A percentile compares a stretch with the other conserved stretches of the same genome.
Conservation (phyloP, 2,888 invertebrate genomes). For the Endotricha flammealis region DNA sequence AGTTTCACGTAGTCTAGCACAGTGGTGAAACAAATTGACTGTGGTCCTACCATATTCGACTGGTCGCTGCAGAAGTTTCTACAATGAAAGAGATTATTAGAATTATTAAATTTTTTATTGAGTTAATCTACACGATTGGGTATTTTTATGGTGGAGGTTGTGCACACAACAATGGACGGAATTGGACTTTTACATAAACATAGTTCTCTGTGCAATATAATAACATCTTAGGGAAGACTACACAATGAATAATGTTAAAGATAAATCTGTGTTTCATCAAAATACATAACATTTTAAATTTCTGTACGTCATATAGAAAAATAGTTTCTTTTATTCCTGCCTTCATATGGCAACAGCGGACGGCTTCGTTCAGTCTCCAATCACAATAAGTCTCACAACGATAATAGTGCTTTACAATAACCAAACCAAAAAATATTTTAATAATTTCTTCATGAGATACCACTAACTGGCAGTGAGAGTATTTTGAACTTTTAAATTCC, state of each 20-base stretch:
- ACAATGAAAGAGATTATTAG: too few relatives aligned
- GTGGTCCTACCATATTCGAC: too few relatives aligned
- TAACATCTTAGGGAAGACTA: conserved; percentile 50
- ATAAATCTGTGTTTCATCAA: conserved; percentile 14
- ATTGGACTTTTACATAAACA: conserved; percentile 15
- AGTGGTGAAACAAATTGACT: too few relatives aligned
- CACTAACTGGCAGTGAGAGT: conserved; percentile 34
- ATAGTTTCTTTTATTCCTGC: conserved; percentile 23
- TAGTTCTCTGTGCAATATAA: conserved; percentile 32
- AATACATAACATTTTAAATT: conserved; percentile 12
- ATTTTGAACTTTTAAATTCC: conserved; percentile 7
- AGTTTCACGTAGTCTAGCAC: too few relatives aligned
- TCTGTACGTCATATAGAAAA: conserved; percentile 36
- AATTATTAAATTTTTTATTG: conserved; percentile 9
- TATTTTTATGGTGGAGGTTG: conserved; percentile 23
- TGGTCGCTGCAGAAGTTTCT: too few relatives aligned
- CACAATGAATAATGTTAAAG: conserved; percentile 19
- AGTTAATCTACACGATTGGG: conserved; percentile 25
- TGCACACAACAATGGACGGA: conserved; percentile 38
- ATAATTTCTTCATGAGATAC: conserved; percentile 3
- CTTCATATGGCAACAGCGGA: conserved; percentile 26
- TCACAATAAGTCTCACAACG: conserved; percentile 20
- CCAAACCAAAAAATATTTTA: conserved; percentile 4
- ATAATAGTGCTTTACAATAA: conserved; percentile 10
- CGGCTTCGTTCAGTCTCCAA: conserved; percentile 39